These are phyloP conservation scores for Eublepharis macularius DNA, from an alignment of 2,113 vertebrate genomes.

Conservation along the genomic window DNA sequence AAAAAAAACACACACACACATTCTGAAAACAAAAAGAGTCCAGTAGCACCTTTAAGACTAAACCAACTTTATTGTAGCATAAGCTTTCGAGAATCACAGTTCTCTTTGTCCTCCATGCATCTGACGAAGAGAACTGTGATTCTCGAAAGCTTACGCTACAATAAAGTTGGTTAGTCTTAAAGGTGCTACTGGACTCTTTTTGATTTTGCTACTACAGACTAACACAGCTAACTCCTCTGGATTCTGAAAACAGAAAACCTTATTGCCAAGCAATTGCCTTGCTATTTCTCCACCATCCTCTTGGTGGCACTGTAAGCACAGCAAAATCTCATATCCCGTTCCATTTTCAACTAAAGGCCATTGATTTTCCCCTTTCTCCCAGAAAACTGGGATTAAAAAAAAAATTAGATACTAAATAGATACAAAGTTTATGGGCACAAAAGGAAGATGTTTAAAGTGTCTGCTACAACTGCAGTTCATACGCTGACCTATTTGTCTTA, in stretches of 20 bases:
- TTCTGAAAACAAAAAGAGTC: too few relatives aligned
- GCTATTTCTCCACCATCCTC: slow-evolving; percentile 48
- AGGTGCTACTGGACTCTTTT: too few relatives aligned
- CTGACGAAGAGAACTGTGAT: too few relatives aligned
- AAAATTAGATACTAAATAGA: slow-evolving; percentile 67
- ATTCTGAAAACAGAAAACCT: slow-evolving; percentile 14
- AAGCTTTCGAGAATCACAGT: too few relatives aligned
- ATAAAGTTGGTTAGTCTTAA: too few relatives aligned
- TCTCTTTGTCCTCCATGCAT: too few relatives aligned
- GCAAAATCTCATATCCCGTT: slow-evolving; percentile 22
- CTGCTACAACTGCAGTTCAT: slow-evolving; percentile 32
- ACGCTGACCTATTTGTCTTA: slow-evolving; percentile 39
- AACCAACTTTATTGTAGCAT: too few relatives aligned
- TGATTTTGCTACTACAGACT: too few relatives aligned
- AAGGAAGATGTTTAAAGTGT: slow-evolving; percentile 47
- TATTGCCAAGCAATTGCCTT: neutral
- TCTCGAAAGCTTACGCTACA: too few relatives aligned
- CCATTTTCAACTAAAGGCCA: slow-evolving; percentile 29
- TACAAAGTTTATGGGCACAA: slow-evolving; percentile 59
- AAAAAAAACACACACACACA: too few relatives aligned
- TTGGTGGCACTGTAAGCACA: slow-evolving; percentile 70
- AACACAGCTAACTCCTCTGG: too few relatives aligned
- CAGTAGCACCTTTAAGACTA: too few relatives aligned
- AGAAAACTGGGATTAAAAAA: slow-evolving; percentile 25
- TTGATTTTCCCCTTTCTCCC: slow-evolving; percentile 27